A percentile compares a stretch with the other conserved stretches of the same genome.
Conservation (phyloP, 1,140 invertebrate species). For the Bombus sibiricus region DNA sequence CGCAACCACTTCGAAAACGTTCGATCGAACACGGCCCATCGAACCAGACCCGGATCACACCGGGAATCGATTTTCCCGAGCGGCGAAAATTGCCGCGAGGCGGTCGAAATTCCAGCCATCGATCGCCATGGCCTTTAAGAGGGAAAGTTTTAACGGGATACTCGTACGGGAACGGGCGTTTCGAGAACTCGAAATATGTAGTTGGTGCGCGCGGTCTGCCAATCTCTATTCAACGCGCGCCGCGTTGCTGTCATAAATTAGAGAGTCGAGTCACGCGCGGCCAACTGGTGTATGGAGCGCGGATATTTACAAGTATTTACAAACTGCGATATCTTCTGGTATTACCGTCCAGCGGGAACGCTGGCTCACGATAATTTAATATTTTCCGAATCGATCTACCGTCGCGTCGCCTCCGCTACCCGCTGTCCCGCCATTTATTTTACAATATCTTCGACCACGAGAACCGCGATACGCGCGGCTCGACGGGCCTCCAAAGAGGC, state of each 20-base stretch:
- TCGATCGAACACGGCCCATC: neutral
- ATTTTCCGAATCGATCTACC: conserved; percentile 35
- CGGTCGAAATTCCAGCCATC: neutral
- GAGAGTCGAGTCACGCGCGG: conserved; percentile 52
- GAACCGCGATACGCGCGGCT: no score
- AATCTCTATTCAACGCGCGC: conserved; percentile 56
- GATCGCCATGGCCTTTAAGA: conserved; percentile 6
- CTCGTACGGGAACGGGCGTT: conserved; percentile 9
- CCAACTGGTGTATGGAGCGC: conserved; percentile 53
- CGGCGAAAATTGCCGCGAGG: no score
- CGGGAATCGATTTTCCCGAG: no score
- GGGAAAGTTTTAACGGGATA: conserved; percentile 46
- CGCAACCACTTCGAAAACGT: neutral
- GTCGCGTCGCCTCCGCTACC: neutral
- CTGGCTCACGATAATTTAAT: conserved; percentile 41
- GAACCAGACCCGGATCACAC: no score
- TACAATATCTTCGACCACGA: neutral
- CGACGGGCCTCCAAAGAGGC: neutral
- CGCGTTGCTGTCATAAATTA: conserved; percentile 54
- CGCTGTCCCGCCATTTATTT: conserved; percentile 8
- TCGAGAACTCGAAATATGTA: conserved; percentile 45
- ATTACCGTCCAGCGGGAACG: conserved; percentile 26
- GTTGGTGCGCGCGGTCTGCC: conserved; percentile 27
- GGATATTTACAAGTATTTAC: conserved; percentile 58
- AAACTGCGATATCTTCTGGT: conserved; percentile 50